phyloP scores from a whole-genome alignment of 1,140 invertebrate species.

The Eulimnadia texana region DNA sequence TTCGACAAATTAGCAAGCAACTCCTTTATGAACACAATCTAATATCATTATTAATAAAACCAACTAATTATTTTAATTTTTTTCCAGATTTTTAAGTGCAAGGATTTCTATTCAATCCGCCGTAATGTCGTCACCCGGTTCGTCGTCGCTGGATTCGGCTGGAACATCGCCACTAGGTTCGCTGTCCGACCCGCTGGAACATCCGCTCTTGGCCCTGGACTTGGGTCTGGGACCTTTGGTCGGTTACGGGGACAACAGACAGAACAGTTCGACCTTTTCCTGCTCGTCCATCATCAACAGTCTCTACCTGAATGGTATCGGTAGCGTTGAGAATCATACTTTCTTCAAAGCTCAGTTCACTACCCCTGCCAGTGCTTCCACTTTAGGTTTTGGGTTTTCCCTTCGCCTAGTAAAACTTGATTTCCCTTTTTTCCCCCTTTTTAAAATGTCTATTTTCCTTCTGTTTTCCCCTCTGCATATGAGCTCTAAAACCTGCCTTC shows the following conservation, averaged over 20 bases:
- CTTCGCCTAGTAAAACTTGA: too few species aligned
- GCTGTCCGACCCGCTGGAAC: constrained; percentile 11
- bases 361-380: too few species aligned
- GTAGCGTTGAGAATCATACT: background rate
- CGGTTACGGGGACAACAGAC: constrained; percentile 5
- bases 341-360: too few species aligned
- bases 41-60: background rate
- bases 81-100: background rate
- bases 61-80: background rate
- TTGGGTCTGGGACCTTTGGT: constrained; percentile 12
- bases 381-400: too few species aligned
- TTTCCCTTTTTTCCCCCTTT: too few species aligned
- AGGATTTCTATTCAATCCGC: background rate
- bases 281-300: constrained; percentile 2
- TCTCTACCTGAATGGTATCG: constrained; percentile 7
- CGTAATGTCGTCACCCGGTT: constrained; percentile 12
- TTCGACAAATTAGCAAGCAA: background rate
- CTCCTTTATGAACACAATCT: background rate
- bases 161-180: constrained; percentile 14
- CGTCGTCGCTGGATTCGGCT: constrained; percentile 14
- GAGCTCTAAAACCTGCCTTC: too few species aligned
- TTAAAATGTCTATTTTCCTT: too few species aligned
- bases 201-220: constrained; percentile 8
- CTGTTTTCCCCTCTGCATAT: too few species aligned
- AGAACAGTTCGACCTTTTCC: background rate